A percentile compares a stretch with the other conserved stretches of the same genome.
These are phyloP conservation scores for Gasteruption jaculator DNA, from an alignment of 2,888 invertebrate species.

Conservation along the genomic window DNA sequence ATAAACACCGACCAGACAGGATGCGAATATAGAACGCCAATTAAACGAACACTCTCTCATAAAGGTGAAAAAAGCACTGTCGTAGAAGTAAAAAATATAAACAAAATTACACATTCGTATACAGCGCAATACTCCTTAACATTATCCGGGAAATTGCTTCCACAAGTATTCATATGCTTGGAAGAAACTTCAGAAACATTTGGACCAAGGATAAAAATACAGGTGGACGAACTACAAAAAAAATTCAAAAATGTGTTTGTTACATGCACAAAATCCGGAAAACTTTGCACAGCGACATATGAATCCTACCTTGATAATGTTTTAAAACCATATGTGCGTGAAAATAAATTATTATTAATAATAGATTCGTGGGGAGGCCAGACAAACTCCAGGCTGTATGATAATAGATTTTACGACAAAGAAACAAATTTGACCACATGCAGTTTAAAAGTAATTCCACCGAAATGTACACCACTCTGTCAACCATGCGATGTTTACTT, in stretches of 20 bases:
- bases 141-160: slow-evolving; percentile 7
- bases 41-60: slow-evolving; percentile 15
- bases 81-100: slow-evolving; percentile 13
- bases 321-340: no score
- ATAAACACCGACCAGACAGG: slow-evolving; percentile 17
- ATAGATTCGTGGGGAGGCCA: no score
- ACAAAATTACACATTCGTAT: slow-evolving; percentile 17
- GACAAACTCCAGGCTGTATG: no score
- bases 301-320: no score
- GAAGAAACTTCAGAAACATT: slow-evolving; percentile 18
- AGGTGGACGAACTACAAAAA: slow-evolving; percentile 15
- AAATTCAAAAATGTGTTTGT: slow-evolving; percentile 16
- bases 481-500: no score
- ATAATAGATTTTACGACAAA: no score
- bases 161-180: slow-evolving; percentile 7
- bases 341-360: no score
- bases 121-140: slow-evolving; percentile 18
- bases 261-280: slow-evolving; percentile 20
- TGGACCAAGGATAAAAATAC: slow-evolving; percentile 20
- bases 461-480: no score
- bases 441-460: no score
- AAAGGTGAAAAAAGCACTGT: slow-evolving; percentile 13
- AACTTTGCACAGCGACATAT: no score
- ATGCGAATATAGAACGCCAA: slow-evolving; percentile 14
- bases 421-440: no score